These are phyloP conservation scores for Parotia lawesii DNA, from an alignment of 2,113 vertebrate species.

Conservation along the genomic window DNA sequence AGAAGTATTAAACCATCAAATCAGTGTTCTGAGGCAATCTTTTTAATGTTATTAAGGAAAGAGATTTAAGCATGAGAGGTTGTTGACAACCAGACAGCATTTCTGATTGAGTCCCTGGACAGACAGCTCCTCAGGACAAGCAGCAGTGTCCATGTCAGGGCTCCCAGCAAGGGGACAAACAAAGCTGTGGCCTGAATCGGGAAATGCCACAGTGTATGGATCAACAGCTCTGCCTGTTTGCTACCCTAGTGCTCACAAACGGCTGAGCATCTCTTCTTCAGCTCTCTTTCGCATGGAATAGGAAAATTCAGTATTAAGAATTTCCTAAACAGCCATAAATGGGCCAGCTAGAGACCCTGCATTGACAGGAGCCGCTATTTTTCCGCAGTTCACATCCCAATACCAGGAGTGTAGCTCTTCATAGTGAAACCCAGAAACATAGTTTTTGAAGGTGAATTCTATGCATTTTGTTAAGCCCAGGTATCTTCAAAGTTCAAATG, in stretches of 20 bases:
- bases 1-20: background rate
- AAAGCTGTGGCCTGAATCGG: background rate
- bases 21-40: background rate
- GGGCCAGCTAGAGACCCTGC: background rate
- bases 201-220: background rate
- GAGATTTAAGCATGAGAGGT: background rate
- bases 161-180: background rate
- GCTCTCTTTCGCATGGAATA: background rate
- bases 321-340: background rate
- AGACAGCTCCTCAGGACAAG: background rate
- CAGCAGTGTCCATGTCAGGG: fast-evolving
- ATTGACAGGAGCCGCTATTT: background rate
- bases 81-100: background rate
- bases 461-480: background rate
- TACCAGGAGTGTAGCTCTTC: background rate
- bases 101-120: background rate
- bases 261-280: background rate
- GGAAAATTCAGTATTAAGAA: background rate
- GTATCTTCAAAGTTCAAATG: background rate
- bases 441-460: background rate
- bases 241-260: background rate
- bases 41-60: background rate
- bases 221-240: background rate
- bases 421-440: background rate
- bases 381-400: background rate